Base-by-base conservation (phyloP, 1,140 invertebrate genomes). In the Aethina tumida region DNA sequence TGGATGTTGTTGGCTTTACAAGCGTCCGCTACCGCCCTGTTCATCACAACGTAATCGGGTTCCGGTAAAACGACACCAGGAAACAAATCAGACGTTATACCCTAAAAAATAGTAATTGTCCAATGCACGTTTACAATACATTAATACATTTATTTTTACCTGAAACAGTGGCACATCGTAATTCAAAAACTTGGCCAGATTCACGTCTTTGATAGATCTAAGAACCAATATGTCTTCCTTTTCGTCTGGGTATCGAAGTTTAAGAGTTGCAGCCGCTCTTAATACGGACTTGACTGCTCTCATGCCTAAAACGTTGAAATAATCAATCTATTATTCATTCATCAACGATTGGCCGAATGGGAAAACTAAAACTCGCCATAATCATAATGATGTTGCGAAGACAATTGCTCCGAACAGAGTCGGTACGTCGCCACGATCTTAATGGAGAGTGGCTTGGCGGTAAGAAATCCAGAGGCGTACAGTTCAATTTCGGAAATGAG, bases 401-500 rank as follows among this genome's bases (percentile, higher is more conserved):
- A 95, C 29, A 97, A 65, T 64, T 96, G 91, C 58, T 96, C 92
- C 0, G 91, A 94, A 53, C 93, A 97, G 4, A 97, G 66, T 42
- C 81, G 74, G 64, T 96, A 96, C 0, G 87, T 90, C 36, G 90
- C 87, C 2, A 96, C 91, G 50, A 97, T 96, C 69, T 97, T 97
- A 0, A 94, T 74, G 0, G 91, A 84, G 13, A 97, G 64, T 2
- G 88, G 79, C 41, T 89, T 77, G 2, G 91, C 91, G 28, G 81
- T 80, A 6, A 90, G 69, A 57, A 95, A 97, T n/a, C 93, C 93
- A 60, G 79, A 91, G 0, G 92, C 93, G 52, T 94, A 95, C 0
- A 97, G 60, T 28, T 86, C 85, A 43, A 95, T 95, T 67, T 97
- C 92, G 0, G 91, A 86, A 54, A 97, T 97, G 7, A 96, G 60